These are phyloP conservation scores for Calcarius ornatus DNA, from an alignment of 2,113 vertebrate species.

Conservation along the genomic window DNA sequence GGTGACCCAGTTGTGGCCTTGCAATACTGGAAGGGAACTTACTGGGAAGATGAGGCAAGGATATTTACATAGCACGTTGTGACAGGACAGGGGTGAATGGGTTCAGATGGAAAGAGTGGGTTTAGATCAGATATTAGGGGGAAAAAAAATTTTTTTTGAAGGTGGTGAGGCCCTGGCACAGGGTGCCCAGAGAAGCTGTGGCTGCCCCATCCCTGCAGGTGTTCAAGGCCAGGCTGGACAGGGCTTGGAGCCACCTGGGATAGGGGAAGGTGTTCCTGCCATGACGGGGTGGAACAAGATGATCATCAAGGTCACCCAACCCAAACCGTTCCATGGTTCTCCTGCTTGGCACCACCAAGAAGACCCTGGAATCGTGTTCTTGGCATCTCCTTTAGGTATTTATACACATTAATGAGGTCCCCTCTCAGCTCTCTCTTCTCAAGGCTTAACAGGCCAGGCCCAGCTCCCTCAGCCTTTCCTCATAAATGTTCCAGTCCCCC, in stretches of 20 bases:
- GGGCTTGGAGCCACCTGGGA: accelerated
- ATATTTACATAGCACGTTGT: not conserved
- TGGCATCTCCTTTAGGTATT: not conserved
- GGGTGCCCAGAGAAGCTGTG: not conserved
- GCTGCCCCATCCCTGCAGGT: not conserved
- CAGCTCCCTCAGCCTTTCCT: not conserved
- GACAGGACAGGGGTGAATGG: not conserved
- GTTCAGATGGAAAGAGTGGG: not conserved
- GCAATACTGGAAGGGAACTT: not conserved
- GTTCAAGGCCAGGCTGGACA: accelerated
- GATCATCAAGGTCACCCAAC: accelerated
- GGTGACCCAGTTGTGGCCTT: not conserved
- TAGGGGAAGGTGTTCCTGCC: not conserved
- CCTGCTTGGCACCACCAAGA: not conserved
- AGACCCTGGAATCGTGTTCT: not conserved
- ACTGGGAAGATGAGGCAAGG: not conserved
- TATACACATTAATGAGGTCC: not conserved
- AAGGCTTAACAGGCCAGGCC: not conserved
- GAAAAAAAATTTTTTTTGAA: too few species aligned
- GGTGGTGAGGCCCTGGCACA: not conserved
- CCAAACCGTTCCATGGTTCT: not conserved
- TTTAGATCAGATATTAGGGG: not conserved
- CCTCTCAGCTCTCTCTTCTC: not conserved
- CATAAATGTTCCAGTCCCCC: not conserved
- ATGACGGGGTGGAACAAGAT: not conserved